Base-by-base conservation (phyloP, 2,888 invertebrate species). In the Amblyteles armatorius region DNA sequence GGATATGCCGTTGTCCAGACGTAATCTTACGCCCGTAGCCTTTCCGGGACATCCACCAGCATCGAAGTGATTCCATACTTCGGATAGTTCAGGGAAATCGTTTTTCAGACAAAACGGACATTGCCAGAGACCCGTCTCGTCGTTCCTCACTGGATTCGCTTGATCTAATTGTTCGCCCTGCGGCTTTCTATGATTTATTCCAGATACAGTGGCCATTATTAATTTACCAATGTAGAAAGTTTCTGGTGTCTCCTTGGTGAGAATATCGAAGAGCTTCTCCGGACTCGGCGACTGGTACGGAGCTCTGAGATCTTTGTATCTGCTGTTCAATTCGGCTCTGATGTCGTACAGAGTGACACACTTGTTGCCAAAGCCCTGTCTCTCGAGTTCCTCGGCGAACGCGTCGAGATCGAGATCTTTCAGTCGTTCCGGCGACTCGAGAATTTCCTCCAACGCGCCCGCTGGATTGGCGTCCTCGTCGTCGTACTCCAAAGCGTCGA, bases 31-130 rank as follows among this genome's bases (percentile, higher is more conserved):
- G 0, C 99, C 99, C 0, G 97, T 97, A 0, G 99, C 98, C 93
- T 98, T 98, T 0, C 99, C 99, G 0, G 98, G 99, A 94, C 99
- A 99, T 1, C 97, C 96, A 40, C 98, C 98, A 0, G 98, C 98
- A 94, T 99, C 99, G 94, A 99, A 99, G 94, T 99, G 99, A 94
- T 98, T 98, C 99, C 99, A 99, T 69, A 99, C 99, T 95, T 99
- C 99, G 26, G 98, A 98, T 44, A 99, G 94, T 93, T 99, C 99
- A 0, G 98, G 98, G 91, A 99, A 99, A 94, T 99, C 98, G 92
- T 98, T 98, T 93, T 98, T 98, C 88, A 97, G 95, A 94, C 99
- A 99, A 94, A 99, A 99, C 0, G 99, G 99, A 95, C 99, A 99
- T 93, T 99, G 98, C 99, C 99, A 99, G 57, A 99, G 95, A 0